Base-by-base conservation (phyloP, 2,113 vertebrate genomes). In the Baryphthengus martii region DNA sequence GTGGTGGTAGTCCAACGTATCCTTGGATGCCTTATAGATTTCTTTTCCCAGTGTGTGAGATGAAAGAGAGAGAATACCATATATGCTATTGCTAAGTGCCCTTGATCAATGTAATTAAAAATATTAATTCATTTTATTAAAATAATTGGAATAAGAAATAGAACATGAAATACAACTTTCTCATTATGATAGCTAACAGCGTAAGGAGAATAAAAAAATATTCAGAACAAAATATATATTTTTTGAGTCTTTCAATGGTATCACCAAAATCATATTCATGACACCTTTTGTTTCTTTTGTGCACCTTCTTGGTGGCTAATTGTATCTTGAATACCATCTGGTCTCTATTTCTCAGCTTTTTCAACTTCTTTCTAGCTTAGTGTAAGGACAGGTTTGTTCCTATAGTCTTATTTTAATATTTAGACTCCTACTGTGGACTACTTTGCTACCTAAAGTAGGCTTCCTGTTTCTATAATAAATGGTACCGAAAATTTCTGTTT, bases 71-170 rank as follows among this genome's bases (percentile, higher is more conserved):
- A 89, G 10, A 42, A n/a, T 96, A 66, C 87, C 40, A 61, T 87
- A 72, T 68, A 72, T 75, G 80, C 61, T 84, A 67, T 68, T 88
- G 31, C 65, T 78, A 81, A 93, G 61, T 89, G 37, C 9, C 50
- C 40, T 81, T 89, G 65, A 92, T 92, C 73, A 97, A 72, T 68
- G 52, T 49, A 80, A 78, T 89, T 75, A 87, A 31, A 1, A 66
- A 81, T 94, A 88, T 75, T 0, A 86, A 85, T 93, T 94, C 74
- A 81, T 94, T 92, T 83, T 52, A 76, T 53, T 28, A 88, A 91
- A 97, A 88, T 83, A 80, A 91, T 90, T 90, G 52, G 76, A 71
- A 13, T 86, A 84, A 86, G 88, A 85, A 94, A 56, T 29, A 75
- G 82, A 83, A 90, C 47, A 83, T 88, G 72, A 95, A 84, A 71